Conservation (phyloP, 2,113 vertebrate species). For the Platycercus adscitus region DNA sequence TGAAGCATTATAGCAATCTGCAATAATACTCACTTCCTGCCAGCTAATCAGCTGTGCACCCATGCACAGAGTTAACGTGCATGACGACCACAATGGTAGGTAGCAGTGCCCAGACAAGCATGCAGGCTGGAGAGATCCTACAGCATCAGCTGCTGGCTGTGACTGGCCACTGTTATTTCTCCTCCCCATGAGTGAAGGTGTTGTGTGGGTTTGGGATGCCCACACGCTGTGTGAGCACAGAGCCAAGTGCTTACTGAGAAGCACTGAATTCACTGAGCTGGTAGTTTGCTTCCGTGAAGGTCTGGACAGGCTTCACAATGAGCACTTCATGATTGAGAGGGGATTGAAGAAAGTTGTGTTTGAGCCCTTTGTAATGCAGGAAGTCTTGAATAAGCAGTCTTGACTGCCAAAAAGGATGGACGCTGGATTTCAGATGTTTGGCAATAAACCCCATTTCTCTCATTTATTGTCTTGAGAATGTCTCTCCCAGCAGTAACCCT, state of each 20-base stretch:
- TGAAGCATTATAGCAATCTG: background rate
- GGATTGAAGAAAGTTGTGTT: rapidly evolving
- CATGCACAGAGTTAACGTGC: rapidly evolving
- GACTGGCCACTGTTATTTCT: rapidly evolving
- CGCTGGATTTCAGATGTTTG: background rate
- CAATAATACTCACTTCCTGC: background rate
- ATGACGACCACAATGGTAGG: rapidly evolving
- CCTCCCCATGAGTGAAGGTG: background rate
- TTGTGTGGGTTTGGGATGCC: rapidly evolving
- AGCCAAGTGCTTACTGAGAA: background rate
- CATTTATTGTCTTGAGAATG: background rate
- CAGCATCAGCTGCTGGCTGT: background rate
- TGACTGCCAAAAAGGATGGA: background rate
- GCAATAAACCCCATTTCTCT: background rate
- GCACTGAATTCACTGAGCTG: background rate
- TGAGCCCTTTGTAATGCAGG: background rate
- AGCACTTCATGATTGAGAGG: background rate
- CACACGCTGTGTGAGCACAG: rapidly evolving
- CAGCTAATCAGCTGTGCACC: no score
- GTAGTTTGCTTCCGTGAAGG: background rate
- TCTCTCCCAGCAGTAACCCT: background rate
- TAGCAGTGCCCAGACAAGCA: background rate
- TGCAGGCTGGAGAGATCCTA: background rate
- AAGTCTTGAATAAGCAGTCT: background rate
- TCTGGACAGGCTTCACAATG: background rate